Evolutionary conservation across 2,113 vertebrate species (phyloP), one percentile per base, ranked within the genome.

Genomic region (Xiphophorus hellerii): DNA sequence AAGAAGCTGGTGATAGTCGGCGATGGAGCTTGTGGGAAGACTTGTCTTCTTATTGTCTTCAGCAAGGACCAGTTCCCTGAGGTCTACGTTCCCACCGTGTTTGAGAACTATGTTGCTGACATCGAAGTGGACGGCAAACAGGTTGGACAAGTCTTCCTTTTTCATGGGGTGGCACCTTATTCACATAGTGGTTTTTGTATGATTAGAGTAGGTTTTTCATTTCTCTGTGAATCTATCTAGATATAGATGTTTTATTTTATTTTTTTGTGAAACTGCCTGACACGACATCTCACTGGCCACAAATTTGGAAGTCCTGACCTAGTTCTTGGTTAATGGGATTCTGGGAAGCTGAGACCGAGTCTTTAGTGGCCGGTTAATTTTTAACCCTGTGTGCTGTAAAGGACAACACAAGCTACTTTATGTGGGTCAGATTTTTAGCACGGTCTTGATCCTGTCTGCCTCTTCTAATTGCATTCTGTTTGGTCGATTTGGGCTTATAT

Each of bases 31-130:
- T 99, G 98, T 90, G 98, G 98, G 28, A 99, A 99, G 94, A 99
- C 98, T 69, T 99, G 98, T 90, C 96, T 99, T 89, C 95, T 99
- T 81, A 99, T 99, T 27, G 97, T 99, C 81, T 99, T 99, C 93
- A 99, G 98, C 94, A 99, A 99, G 94, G 98, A 99, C 92, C 98
- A 99, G 93, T 99, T 99, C 87, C 98, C 98, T 20, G 98, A 99
- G 84, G 98, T 99, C 20, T 99, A 99, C 37, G 98, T 99, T 63
- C 98, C 98, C 82, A 99, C 98, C 0, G 98, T 99, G 89, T 99
- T 99, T 77, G 98, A 99, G 94, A 99, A 99, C 92, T 99, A 99
- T 51, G 98, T 99, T 76, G 98, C 98, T 77, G 98, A 99, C 94
- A 99, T 99, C 1, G 97, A 99, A 91, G 98, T 99, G 92, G 98